Evolutionary conservation across 2,888 invertebrate species (phyloP).

Genomic region (Charanyca ferruginea): DNA sequence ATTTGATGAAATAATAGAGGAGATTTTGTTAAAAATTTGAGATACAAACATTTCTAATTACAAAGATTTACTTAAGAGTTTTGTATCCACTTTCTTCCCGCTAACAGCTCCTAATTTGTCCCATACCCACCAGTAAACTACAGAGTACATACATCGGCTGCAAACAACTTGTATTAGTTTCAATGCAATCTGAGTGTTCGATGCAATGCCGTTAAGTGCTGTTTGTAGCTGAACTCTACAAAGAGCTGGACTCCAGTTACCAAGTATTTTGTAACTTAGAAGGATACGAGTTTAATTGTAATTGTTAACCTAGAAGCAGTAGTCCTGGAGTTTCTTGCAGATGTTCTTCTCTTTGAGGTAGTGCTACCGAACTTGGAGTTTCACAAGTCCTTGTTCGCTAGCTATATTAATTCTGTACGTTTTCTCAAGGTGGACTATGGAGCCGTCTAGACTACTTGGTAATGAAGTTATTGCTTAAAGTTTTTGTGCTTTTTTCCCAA

Average conservation of each 20-base stretch:
- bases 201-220: constrained; percentile 64
- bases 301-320: constrained; percentile 30
- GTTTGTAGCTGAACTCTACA: constrained; percentile 51
- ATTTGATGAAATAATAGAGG: too few relatives aligned
- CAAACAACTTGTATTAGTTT: constrained; percentile 66
- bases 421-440: not conserved
- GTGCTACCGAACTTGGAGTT: not conserved
- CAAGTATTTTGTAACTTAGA: constrained; percentile 49
- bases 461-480: not conserved
- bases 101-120: not conserved
- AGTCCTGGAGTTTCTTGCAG: constrained; percentile 9
- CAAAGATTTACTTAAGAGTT: not conserved
- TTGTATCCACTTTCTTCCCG: not conserved
- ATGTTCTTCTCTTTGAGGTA: constrained; percentile 1
- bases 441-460: not conserved
- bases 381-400: not conserved
- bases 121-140: constrained; percentile 22
- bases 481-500: too few relatives aligned
- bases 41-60: too few relatives aligned
- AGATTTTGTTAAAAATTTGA: too few relatives aligned
- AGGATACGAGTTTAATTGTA: constrained; percentile 41
- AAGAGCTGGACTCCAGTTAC: constrained; percentile 53
- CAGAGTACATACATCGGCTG: constrained; percentile 47
- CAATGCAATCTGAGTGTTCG: constrained; percentile 60
- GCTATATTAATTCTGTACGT: not conserved